Evolutionary conservation across 2,888 invertebrate species (phyloP), one percentile per base, ranked within the genome.

Genomic region (Hirudinaria manillensis): DNA sequence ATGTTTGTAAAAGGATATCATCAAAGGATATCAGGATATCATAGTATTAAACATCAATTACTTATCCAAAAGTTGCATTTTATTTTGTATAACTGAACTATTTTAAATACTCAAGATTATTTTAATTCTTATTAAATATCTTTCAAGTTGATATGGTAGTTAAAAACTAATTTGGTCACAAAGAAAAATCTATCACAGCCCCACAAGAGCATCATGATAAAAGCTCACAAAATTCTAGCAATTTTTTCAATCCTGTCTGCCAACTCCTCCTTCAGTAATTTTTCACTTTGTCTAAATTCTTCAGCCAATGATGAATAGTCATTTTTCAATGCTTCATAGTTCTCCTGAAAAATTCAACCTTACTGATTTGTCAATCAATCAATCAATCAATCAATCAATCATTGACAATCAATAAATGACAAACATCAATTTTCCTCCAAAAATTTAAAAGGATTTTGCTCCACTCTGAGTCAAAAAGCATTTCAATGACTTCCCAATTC

Each of bases 401-500:
- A 29, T 16, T 16, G 61, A 21, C 53, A 21, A 16, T 29, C 29
- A 61, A 61, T n/a, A 24, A 61, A 61, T 29, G 29, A 61, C 61
- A 7, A 36, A 67, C 29, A 32, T 66, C 29, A 38, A 70, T 53
- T 16, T n/a, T 36, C 78, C 84, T 80, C 84, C 84, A 84, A 78
- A 81, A 83, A 10, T 80, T 78, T 34, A 83, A 80, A 13, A 84
- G 78, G 72, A 81, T 81, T 24, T 82, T 81, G 77, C 83, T 83
- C 78, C 81, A 83, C 74, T 83, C 84, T 74, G 83, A 83, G 77
- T 83, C 81, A 79, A 82, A 83, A 19, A 84, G 80, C 61, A 77
- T 75, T n/a, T 78, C 76, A 51, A 79, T 77, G 10, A 77, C 76
- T 24, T 76, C 75, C 79, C 79, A 79, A 19, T 78, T 55, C 2